phyloP scores from a whole-genome alignment of 2,797 vertebrate genomes.

The Thripadectes ignobilis region DNA sequence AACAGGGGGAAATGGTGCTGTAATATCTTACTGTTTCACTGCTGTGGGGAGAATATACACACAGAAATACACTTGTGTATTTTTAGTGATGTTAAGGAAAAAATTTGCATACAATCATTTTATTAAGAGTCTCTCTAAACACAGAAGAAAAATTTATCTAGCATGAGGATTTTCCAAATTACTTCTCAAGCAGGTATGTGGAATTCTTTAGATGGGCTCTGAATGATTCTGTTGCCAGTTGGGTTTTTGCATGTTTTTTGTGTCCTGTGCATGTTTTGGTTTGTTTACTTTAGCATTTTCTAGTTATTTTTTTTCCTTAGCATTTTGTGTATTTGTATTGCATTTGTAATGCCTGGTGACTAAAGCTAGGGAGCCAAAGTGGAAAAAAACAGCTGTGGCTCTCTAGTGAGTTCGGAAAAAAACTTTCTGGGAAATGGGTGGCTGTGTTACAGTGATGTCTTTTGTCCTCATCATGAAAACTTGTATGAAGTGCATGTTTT shows the following conservation, averaged over 20 bases:
- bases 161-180: neutral
- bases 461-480: neutral
- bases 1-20: neutral
- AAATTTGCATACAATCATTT: neutral
- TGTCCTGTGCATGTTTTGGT: neutral
- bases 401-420: neutral
- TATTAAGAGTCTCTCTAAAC: neutral
- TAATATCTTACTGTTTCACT: neutral
- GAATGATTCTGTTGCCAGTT: neutral
- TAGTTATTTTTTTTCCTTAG: neutral
- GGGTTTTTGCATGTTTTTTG: neutral
- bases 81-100: neutral
- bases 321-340: neutral
- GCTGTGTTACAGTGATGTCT: neutral
- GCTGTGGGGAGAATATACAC: neutral
- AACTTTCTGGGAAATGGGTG: neutral
- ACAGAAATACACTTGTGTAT: rapidly evolving
- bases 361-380: neutral
- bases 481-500: neutral
- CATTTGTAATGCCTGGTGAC: neutral
- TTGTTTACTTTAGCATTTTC: neutral
- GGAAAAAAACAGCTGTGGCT: neutral
- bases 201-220: neutral
- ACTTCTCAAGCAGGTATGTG: neutral
- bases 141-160: neutral